Percentiles rank a stretch among this genome's conserved stretches.
These are phyloP conservation scores for Carollia perspicillata DNA, from an alignment of 2,113 vertebrate species.

Conservation along the genomic window DNA sequence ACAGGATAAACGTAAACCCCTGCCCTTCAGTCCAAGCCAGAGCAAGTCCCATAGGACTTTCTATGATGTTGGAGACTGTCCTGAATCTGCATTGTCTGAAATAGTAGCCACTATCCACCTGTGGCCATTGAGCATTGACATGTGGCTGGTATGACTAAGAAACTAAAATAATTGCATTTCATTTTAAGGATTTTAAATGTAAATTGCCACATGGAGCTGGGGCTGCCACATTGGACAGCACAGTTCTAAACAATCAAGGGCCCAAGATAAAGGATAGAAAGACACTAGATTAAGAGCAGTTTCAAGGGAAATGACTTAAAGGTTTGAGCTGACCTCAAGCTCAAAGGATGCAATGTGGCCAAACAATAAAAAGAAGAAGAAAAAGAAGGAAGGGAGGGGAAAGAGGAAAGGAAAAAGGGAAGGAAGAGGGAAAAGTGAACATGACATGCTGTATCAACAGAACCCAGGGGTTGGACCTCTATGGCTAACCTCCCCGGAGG, in stretches of 20 bases:
- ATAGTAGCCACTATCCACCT: neutral
- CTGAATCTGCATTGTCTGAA: neutral
- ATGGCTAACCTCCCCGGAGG: neutral
- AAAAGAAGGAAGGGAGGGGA: neutral
- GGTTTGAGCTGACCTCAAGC: neutral
- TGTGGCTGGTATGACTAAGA: neutral
- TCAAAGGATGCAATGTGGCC: neutral
- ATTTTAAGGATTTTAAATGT: conserved; percentile 7
- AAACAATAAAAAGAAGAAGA: neutral
- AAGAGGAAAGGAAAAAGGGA: neutral
- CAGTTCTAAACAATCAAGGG: neutral
- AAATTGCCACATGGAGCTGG: neutral
- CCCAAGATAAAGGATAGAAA: neutral
- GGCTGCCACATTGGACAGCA: neutral
- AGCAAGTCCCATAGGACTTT: neutral
- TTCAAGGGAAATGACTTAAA: conserved; percentile 28
- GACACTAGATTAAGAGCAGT: neutral
- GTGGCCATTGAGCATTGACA: neutral
- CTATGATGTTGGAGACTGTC: neutral
- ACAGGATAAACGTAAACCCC: neutral
- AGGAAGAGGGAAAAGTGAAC: neutral
- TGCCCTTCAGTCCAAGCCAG: neutral
- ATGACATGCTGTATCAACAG: neutral
- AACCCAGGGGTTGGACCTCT: neutral
- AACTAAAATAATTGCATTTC: neutral